Conservation (phyloP, 1,140 invertebrate genomes). For the Venturia canescens region DNA sequence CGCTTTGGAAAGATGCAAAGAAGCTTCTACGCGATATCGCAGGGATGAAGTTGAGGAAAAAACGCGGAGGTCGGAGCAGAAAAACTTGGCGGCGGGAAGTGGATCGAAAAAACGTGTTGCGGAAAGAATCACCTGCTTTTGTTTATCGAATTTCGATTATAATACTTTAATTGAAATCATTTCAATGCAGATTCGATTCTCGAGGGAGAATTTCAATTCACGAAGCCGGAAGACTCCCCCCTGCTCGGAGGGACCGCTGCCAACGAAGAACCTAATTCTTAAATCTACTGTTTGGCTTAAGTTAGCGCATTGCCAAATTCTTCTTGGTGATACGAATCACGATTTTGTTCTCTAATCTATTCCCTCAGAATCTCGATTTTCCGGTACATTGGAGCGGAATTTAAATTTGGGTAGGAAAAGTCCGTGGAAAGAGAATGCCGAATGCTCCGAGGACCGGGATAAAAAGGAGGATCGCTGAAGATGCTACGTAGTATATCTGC, state of each 20-base stretch:
- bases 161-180: too few relatives aligned
- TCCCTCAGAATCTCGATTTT: slow-evolving; percentile 28
- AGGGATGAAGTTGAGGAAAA: neutral
- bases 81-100: too few relatives aligned
- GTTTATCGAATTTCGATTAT: too few relatives aligned
- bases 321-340: slow-evolving; percentile 28
- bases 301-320: slow-evolving; percentile 11
- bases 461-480: slow-evolving; percentile 3
- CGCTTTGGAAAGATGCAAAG: neutral
- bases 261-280: neutral
- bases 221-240: too few relatives aligned
- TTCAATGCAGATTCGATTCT: too few relatives aligned
- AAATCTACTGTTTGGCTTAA: slow-evolving; percentile 1
- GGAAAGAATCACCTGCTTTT: too few relatives aligned
- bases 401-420: slow-evolving; percentile 8
- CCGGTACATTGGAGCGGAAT: slow-evolving; percentile 29
- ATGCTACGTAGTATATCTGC: neutral
- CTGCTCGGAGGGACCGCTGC: too few relatives aligned
- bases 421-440: neutral
- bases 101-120: too few relatives aligned
- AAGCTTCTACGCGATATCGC: too few relatives aligned
- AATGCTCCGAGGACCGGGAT: neutral
- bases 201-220: too few relatives aligned
- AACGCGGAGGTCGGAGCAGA: neutral
- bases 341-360: slow-evolving; percentile 36